Evolutionary conservation across 2,888 invertebrate genomes (phyloP).

Genomic region (Trissolcus brochymenae): DNA sequence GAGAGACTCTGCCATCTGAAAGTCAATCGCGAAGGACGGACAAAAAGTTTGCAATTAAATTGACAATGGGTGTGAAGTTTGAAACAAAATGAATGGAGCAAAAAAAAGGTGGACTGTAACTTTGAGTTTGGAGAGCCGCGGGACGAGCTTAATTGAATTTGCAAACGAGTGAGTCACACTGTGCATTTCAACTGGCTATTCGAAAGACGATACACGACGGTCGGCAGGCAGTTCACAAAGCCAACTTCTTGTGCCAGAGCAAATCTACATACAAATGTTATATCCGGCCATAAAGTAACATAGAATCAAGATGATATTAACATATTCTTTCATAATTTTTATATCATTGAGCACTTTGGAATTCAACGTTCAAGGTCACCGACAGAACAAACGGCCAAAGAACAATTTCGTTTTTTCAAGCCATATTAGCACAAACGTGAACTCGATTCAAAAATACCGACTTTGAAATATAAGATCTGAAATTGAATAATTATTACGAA

Average conservation of each 20-base stretch:
- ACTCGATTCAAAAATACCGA: too few relatives aligned
- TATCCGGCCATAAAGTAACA: conserved; percentile 50
- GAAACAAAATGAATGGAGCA: too few relatives aligned
- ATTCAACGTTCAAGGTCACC: conserved; percentile 1
- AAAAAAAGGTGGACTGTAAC: conserved; percentile 19
- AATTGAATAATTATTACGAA: too few relatives aligned
- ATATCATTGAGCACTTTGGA: neutral
- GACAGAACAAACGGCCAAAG: too few relatives aligned
- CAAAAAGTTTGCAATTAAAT: conserved; percentile 5
- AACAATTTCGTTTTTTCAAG: too few relatives aligned
- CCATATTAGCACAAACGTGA: too few relatives aligned
- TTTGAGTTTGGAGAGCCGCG: conserved; percentile 4
- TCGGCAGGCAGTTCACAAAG: conserved; percentile 34
- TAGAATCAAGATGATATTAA: conserved; percentile 44
- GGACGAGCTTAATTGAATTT: conserved; percentile 46
- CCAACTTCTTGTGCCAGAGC: conserved; percentile 25
- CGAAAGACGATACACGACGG: conserved; percentile 26
- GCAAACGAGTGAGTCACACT: conserved; percentile 42
- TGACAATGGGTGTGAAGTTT: conserved; percentile 2
- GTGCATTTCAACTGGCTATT: conserved; percentile 46
- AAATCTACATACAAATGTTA: conserved; percentile 53
- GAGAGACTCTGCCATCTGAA: too few relatives aligned
- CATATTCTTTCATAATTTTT: conserved; percentile 38
- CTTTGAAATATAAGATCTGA: too few relatives aligned
- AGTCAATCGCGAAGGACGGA: too few relatives aligned